Percentiles rank a stretch among this genome's conserved stretches.
Conservation (phyloP, 2,888 invertebrate species). For the Celastrina argiolus region DNA sequence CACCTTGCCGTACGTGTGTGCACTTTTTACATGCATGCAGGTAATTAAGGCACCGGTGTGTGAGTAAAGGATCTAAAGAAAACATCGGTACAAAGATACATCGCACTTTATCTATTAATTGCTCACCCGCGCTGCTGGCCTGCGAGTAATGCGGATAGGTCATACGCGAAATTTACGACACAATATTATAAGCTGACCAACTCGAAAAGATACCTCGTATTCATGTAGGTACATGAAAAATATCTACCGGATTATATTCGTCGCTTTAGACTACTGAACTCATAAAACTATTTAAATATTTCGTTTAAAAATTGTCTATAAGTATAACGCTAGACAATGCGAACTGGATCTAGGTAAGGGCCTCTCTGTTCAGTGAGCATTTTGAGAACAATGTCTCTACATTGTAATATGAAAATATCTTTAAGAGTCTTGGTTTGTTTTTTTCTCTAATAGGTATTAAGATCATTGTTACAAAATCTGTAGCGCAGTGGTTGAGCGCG, state of each 20-base stretch:
- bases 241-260: background rate
- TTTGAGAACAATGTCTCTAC: constrained; percentile 22
- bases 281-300: background rate
- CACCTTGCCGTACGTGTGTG: constrained; percentile 62
- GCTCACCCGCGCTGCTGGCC: constrained; percentile 2
- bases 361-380: constrained; percentile 28
- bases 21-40: constrained; percentile 61
- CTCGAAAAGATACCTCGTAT: background rate
- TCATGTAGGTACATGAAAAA: background rate
- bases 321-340: constrained; percentile 21
- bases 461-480: too few species aligned
- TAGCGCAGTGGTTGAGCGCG: too few species aligned
- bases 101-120: background rate
- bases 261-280: background rate
- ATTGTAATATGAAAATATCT: background rate
- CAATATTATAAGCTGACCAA: background rate
- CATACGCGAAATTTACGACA: constrained; percentile 7
- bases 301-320: background rate
- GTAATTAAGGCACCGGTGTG: constrained; percentile 51
- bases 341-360: constrained; percentile 29
- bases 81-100: constrained; percentile 24
- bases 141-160: constrained; percentile 1
- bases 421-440: too few species aligned
- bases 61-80: constrained; percentile 35
- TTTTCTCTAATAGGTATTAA: too few species aligned